Conservation (phyloP, 2,113 vertebrate species). For the Percina caprodes region DNA sequence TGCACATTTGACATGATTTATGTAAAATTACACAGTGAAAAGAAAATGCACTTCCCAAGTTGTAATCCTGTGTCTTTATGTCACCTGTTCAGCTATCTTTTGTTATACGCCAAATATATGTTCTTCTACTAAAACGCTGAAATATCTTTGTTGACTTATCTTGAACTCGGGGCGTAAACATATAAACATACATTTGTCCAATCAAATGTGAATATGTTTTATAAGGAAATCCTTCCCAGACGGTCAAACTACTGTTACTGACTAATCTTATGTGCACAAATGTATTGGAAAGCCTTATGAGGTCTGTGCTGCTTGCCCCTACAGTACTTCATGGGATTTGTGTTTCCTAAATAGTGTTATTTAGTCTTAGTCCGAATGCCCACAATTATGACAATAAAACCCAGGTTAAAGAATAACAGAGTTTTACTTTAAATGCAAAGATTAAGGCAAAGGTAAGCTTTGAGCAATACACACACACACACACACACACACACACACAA, state of each 20-base stretch:
- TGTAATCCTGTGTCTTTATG: not conserved
- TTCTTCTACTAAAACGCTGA: no score
- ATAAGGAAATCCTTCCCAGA: no score
- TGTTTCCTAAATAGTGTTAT: not conserved
- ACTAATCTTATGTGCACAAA: no score
- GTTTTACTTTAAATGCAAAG: not conserved
- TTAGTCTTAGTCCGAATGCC: not conserved
- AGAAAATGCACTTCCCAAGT: not conserved
- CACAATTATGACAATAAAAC: not conserved
- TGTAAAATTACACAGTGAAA: not conserved
- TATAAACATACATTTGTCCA: no score
- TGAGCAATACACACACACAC: not conserved
- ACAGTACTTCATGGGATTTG: not conserved
- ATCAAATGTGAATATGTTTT: no score
- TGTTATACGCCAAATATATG: not conserved
- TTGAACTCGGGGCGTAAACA: no score
- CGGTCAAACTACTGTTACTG: no score
- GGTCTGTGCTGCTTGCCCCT: not conserved
- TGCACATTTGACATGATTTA: not conserved
- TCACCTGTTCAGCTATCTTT: not conserved
- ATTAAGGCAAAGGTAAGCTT: not conserved
- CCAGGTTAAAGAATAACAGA: not conserved
- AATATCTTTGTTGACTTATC: no score
- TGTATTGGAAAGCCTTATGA: not conserved
- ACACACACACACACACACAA: no score